phyloP scores from a whole-genome alignment of 1,140 invertebrate species.

The Thaumatotibia leucotreta region DNA sequence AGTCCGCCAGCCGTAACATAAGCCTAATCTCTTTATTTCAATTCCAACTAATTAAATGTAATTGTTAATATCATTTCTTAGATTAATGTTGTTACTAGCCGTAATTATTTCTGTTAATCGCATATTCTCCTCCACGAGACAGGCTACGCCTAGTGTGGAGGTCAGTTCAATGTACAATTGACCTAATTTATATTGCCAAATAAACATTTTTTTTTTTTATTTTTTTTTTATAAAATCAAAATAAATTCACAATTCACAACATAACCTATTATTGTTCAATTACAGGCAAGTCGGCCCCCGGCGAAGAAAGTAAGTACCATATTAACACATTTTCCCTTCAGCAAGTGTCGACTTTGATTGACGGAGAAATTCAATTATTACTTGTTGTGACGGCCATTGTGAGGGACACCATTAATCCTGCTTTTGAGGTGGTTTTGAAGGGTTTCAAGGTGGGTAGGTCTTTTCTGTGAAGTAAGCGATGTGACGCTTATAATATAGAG shows the following conservation, averaged over 20 bases:
- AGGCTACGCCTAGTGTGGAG: no score
- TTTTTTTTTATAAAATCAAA: no score
- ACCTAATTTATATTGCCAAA: no score
- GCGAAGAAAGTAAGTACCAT: conserved; percentile 28
- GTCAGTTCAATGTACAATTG: no score
- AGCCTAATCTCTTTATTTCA: no score
- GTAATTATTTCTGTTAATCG: no score
- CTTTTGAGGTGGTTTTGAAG: not conserved
- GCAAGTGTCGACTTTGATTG: conserved; percentile 13
- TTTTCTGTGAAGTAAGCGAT: not conserved
- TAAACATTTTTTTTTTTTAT: no score
- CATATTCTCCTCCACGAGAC: no score
- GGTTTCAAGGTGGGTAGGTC: not conserved
- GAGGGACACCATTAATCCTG: not conserved
- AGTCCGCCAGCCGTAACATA: no score
- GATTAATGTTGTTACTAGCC: no score
- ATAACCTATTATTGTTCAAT: not conserved
- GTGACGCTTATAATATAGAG: not conserved
- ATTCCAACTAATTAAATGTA: no score
- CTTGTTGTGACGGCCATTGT: conserved; percentile 1
- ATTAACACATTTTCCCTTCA: conserved; percentile 32
- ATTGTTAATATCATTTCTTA: no score
- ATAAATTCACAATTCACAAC: not conserved
- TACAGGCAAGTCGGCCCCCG: conserved; percentile 25
- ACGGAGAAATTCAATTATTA: conserved; percentile 15